Evolutionary conservation across 2,888 invertebrate genomes (phyloP).

Genomic region (Limenitis camilla): DNA sequence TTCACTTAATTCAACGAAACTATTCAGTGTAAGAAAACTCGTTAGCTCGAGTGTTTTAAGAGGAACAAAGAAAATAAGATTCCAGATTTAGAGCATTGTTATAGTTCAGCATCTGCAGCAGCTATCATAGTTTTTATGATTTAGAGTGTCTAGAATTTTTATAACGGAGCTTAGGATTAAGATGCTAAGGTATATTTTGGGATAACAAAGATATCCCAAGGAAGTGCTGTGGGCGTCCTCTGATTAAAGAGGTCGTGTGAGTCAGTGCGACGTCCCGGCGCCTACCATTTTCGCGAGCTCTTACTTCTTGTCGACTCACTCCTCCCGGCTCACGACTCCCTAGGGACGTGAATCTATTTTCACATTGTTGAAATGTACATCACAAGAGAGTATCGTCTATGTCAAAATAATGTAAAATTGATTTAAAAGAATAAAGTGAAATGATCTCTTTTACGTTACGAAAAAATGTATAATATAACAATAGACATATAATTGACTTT

Average conservation of each 20-base stretch:
- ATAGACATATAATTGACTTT: too few species aligned
- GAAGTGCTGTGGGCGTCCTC: conserved; percentile 33
- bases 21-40: conserved; percentile 4
- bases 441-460: too few species aligned
- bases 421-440: too few species aligned
- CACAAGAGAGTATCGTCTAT: too few species aligned
- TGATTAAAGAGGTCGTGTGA: conserved; percentile 56
- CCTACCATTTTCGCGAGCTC: conserved; percentile 40
- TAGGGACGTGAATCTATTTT: conserved; percentile 44
- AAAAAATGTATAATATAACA: too few species aligned
- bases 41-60: conserved; percentile 7
- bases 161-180: background rate
- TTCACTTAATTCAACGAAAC: conserved; percentile 6
- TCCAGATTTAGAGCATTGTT: conserved; percentile 26
- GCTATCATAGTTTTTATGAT: conserved; percentile 21
- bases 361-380: conserved; percentile 22
- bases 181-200: conserved; percentile 28
- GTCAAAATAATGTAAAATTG: too few species aligned
- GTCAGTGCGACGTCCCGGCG: conserved; percentile 60
- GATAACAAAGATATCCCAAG: conserved; percentile 28
- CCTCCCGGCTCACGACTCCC: conserved; percentile 19
- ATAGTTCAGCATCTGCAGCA: conserved; percentile 23
- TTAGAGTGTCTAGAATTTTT: background rate
- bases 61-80: conserved; percentile 17
- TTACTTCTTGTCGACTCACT: conserved; percentile 35